Conservation (phyloP, 2,797 vertebrate genomes). For the Cirrhinus molitorella region DNA sequence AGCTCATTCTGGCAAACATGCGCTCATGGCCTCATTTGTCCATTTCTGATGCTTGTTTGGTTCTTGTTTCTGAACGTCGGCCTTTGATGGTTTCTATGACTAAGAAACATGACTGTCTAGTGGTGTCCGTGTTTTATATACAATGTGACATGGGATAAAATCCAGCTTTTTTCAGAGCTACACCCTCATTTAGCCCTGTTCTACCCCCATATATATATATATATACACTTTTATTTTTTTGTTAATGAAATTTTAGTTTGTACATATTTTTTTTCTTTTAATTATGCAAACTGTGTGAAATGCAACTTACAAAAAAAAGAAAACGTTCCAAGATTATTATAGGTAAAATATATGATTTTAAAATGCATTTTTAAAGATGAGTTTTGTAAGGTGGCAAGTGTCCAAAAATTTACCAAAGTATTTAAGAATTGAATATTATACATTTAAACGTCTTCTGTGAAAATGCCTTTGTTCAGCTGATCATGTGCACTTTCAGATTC, state of each 20-base stretch:
- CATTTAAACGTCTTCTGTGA: no score
- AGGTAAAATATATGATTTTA: no score
- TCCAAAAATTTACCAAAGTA: no score
- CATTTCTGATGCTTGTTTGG: slow-evolving; percentile 35
- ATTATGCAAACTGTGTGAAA: no score
- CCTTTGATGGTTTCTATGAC: not conserved
- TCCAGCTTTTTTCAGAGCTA: not conserved
- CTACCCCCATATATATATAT: not conserved
- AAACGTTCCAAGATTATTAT: no score
- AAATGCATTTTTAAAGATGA: no score
- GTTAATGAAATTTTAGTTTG: no score
- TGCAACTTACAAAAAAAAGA: not conserved
- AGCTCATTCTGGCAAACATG: slow-evolving; percentile 47
- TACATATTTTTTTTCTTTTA: no score
- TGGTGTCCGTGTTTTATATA: not conserved
- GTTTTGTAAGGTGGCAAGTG: no score
- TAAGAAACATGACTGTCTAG: not conserved
- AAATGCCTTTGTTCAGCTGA: no score
- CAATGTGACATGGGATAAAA: not conserved
- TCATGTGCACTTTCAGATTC: no score
- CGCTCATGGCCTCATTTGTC: slow-evolving; percentile 39
- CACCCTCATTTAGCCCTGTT: not conserved
- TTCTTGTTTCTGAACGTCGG: slow-evolving; percentile 37
- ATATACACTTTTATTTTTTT: not conserved
- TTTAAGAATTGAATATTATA: no score